Evolutionary conservation across 2,888 invertebrate genomes (phyloP).

Genomic region (Sphaerophoria taeniata): DNA sequence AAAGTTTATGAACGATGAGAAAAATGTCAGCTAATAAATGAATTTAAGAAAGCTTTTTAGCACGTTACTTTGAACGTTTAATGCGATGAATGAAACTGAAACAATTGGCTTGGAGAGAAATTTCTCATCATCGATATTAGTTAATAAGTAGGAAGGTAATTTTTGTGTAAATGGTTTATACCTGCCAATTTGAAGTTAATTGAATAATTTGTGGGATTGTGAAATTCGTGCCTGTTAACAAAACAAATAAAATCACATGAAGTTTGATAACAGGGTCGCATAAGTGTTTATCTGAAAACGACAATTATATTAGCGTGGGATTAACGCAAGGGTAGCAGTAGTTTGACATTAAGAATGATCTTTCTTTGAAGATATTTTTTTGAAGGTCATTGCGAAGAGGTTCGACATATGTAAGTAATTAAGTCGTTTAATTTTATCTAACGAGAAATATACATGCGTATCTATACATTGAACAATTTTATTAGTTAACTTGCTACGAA

Average conservation of each 20-base stretch:
- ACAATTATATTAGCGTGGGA: background rate
- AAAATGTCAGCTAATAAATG: conserved; percentile 49
- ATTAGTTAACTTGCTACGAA: too few species aligned
- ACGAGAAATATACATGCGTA: too few species aligned
- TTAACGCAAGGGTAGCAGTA: background rate
- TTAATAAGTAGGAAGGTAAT: conserved; percentile 37
- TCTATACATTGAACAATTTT: too few species aligned
- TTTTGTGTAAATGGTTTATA: conserved; percentile 39
- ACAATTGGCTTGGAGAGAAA: conserved; percentile 44
- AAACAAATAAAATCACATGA: background rate
- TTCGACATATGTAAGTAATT: background rate
- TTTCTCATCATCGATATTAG: conserved; percentile 8
- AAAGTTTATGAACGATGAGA: background rate
- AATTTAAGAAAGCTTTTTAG: conserved; percentile 27
- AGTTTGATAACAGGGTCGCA: background rate
- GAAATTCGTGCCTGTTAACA: conserved; percentile 7
- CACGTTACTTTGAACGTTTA: background rate
- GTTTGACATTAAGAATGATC: background rate
- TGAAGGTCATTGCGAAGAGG: background rate
- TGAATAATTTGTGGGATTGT: conserved; percentile 50
- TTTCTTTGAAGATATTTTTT: background rate
- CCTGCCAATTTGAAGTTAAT: conserved; percentile 40
- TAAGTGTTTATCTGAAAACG: background rate
- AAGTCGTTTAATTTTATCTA: background rate
- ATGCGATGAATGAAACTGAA: conserved; percentile 28